Evolutionary conservation across 2,888 invertebrate species (phyloP).

Genomic region (Lamellibrachia satsuma): DNA sequence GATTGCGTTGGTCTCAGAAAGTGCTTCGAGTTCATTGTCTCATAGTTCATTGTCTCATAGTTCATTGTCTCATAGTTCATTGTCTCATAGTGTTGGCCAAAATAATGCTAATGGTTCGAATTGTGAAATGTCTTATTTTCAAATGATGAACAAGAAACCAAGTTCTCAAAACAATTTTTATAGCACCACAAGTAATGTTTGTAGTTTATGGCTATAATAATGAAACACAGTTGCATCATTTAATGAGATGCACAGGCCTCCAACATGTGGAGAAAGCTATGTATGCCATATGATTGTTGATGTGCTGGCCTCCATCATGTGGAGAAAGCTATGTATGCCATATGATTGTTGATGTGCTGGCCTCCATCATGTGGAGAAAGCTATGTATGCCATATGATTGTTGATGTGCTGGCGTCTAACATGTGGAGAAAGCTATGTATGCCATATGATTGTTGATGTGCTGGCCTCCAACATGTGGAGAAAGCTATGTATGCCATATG

Average conservation of each 20-base stretch:
- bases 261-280: neutral
- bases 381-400: too few species aligned
- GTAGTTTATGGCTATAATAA: neutral
- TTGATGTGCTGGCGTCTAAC: too few species aligned
- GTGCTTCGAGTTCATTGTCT: neutral
- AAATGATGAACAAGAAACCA: neutral
- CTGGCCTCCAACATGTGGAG: too few species aligned
- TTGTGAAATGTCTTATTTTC: neutral
- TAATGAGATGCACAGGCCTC: neutral
- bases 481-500: too few species aligned
- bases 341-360: too few species aligned
- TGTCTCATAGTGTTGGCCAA: conserved; percentile 5
- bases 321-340: too few species aligned
- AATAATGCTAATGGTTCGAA: neutral
- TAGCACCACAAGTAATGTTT: neutral
- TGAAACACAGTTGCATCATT: neutral
- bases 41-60: conserved; percentile 13
- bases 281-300: conserved; percentile 1
- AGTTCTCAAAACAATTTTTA: neutral
- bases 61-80: neutral
- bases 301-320: neutral
- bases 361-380: too few species aligned
- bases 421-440: too few species aligned
- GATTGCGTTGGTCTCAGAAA: neutral
- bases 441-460: too few species aligned